Percentiles rank a stretch among this genome's conserved stretches.
Conservation (phyloP, 2,113 vertebrate species). For the Solea solea region DNA sequence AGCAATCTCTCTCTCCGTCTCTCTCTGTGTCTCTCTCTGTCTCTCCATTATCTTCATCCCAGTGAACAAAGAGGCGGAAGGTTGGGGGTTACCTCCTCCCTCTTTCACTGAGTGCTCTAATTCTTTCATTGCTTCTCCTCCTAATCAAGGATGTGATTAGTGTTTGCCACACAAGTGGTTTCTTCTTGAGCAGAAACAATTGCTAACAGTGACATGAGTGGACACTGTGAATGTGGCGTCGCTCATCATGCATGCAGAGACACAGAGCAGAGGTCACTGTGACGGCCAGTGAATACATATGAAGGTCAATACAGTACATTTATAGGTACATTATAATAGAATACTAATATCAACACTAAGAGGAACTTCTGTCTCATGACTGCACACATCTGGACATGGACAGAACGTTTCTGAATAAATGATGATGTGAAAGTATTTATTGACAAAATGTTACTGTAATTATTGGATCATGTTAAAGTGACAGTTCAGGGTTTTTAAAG, state of each 20-base stretch:
- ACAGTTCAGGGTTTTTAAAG: no score
- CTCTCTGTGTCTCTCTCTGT: no score
- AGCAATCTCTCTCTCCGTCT: no score
- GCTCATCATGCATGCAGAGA: slow-evolving; percentile 54
- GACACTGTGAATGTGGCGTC: slow-evolving; percentile 39
- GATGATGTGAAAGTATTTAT: no score
- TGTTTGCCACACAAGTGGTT: slow-evolving; percentile 53
- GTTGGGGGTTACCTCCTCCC: slow-evolving; percentile 16
- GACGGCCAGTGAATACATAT: slow-evolving; percentile 50
- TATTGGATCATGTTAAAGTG: no score
- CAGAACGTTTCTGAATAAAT: no score
- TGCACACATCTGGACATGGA: no score
- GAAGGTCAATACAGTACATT: slow-evolving; percentile 16
- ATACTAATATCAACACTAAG: no score
- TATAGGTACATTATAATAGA: no score
- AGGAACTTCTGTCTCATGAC: no score
- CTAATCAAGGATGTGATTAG: slow-evolving; percentile 75
- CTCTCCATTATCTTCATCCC: not conserved
- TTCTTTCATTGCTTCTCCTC: slow-evolving; percentile 66
- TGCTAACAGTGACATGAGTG: slow-evolving; percentile 53
- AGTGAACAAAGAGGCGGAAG: slow-evolving; percentile 1
- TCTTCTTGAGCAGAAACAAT: slow-evolving; percentile 66
- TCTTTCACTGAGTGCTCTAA: slow-evolving; percentile 4
- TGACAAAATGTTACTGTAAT: no score
- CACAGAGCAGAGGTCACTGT: slow-evolving; percentile 48